Evolutionary conservation across 2,888 invertebrate genomes (phyloP), one percentile per base, ranked within the genome.

Genomic region (Tridacna gigas): DNA sequence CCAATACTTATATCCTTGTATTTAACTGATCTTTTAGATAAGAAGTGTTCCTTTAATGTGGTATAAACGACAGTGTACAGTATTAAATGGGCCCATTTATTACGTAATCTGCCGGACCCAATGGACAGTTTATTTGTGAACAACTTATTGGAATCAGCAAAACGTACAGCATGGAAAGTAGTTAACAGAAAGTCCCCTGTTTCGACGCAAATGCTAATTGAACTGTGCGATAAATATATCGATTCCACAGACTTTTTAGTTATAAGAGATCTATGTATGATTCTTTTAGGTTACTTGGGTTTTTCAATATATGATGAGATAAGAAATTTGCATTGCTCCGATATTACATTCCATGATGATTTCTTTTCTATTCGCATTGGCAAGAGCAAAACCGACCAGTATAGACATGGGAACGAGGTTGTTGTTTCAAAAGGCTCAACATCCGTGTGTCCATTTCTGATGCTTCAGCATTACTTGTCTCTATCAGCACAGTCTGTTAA

Each of bases 201-300:
- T 22, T 48, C 47, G n/a, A 48, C 73, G n/a, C 37, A 37, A 18
- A 67, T 45, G 18, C 28, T 67, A 3, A 20, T 26, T 28, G 18
- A 18, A 37, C 20, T 28, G 37, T 67, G 26, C n/a, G 20, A 20
- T 45, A 37, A 26, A 13, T 78, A 84, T 51, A 28, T 63, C 11
- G 61, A 74, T 7, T 74, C 74, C 22, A 20, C 37, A 37, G 79
- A 79, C 26, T 11, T 79, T 22, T 25, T 79, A n/a, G 47, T 79
- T 15, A 65, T 84, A 22, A 73, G 84, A 71, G 83, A 87, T 74
- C 65, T 87, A 22, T 69, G 76, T 15, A 78, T 84, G 80, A 80
- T 80, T 67, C 26, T 82, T 20, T n/a, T 82, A 47, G 78, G 73
- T 28, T 82, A 45, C 78, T 60, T 80, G 0, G 82, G 71, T 11